Conservation (phyloP, 2,888 invertebrate genomes). For the Acanthococcus lagerstroemiae region DNA sequence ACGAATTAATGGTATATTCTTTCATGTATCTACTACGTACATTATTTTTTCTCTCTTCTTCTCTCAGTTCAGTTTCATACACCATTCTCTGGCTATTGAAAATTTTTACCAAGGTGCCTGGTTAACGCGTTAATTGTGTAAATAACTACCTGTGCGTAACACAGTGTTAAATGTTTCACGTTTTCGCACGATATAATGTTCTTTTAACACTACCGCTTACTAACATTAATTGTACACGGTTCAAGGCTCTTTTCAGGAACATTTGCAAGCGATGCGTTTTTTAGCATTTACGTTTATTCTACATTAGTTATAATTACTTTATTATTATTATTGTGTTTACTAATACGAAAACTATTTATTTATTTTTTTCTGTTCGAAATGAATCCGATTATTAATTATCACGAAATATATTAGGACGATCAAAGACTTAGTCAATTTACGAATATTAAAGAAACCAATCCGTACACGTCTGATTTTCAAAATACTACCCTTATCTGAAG, state of each 20-base stretch:
- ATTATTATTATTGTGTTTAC: too few relatives aligned
- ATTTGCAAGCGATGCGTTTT: too few relatives aligned
- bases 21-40: too few relatives aligned
- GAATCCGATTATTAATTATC: slow-evolving; percentile 3
- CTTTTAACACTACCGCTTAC: neutral
- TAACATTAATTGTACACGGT: neutral
- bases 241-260: neutral
- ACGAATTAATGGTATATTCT: too few relatives aligned
- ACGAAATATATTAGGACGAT: slow-evolving; percentile 26
- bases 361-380: neutral
- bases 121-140: neutral
- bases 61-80: too few relatives aligned
- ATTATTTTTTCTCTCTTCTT: too few relatives aligned
- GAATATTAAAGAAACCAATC: slow-evolving; percentile 25
- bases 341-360: too few relatives aligned
- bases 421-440: slow-evolving; percentile 27
- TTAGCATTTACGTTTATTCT: too few relatives aligned
- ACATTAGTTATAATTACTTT: too few relatives aligned
- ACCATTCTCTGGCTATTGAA: too few relatives aligned
- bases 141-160: neutral
- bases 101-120: neutral
- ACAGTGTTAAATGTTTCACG: neutral
- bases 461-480: slow-evolving; percentile 26
- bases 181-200: neutral
- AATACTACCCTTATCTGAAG: slow-evolving; percentile 23